Evolutionary conservation across 2,888 invertebrate genomes (phyloP), one percentile per base, ranked within the genome.

Genomic region (Ligdia adustata): DNA sequence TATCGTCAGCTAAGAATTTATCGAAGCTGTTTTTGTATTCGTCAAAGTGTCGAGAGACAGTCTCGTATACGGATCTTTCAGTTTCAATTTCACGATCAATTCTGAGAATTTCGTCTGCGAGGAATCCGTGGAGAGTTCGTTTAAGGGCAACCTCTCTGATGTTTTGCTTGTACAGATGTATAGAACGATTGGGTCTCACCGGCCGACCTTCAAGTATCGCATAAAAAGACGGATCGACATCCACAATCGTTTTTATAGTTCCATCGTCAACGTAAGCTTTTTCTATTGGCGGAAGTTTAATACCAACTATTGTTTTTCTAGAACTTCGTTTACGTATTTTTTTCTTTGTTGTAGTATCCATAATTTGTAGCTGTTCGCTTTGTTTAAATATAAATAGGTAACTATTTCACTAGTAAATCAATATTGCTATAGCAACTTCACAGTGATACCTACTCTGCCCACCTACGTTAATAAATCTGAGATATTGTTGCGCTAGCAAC

Each of bases 201-300:
- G 93, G 91, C 42, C 93, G 84, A 33, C 93, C 93, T 66, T 91
- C 90, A 0, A 93, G 83, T 59, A 92, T 80, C 1, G 91, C 86
- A 65, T 92, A 94, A 69, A 91, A 94, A n/a, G 91, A 83, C 0
- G 93, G 92, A 69, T 94, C 93, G 0, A 93, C 78, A 60, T 94
- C 93, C 14, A 92, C 72, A 45, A 93, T 91, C 2, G 92, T 92
- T 65, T 91, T 91, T 2, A 82, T 52, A 27, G 76, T 57, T 42
- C 59, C 55, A 43, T 69, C 69, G 31, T 61, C 55, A 43, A 69
- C 69, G 32, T 60, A 65, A 20, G 63, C 59, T 16, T 70, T 59
- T 60, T 82, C 80, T 42, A 90, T 82, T 1, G 84, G 84, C 12
- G 90, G 90, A 15, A 90, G 61, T 61, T 85, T 89, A 27, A 87